phyloP scores from a whole-genome alignment of 2,797 vertebrate genomes.

The Zonotrichia albicollis region DNA sequence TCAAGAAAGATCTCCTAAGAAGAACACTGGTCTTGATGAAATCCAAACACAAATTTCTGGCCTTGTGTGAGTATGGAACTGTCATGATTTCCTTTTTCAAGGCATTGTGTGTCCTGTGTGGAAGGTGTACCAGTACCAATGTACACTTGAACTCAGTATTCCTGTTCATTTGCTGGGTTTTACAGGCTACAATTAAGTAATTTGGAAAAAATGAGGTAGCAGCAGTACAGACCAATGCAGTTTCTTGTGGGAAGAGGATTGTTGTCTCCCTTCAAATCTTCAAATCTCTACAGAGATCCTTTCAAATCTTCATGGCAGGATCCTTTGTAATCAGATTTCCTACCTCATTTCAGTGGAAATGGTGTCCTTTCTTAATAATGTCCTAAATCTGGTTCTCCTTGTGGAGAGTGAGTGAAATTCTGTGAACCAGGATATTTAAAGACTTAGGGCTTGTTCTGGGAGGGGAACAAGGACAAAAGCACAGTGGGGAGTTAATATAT shows the following conservation, averaged over 20 bases:
- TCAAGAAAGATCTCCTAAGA: slow-evolving; percentile 94
- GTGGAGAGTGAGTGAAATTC: neutral
- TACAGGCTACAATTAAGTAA: neutral
- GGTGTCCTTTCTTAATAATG: neutral
- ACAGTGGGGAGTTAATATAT: neutral
- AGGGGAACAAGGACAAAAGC: neutral
- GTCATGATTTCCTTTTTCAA: neutral
- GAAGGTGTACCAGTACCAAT: neutral
- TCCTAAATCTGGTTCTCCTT: neutral
- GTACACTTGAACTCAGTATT: neutral
- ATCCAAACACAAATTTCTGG: slow-evolving; percentile 96
- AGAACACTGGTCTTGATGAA: slow-evolving; percentile 95
- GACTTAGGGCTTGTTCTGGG: neutral
- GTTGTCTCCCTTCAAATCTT: neutral
- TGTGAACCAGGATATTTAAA: neutral
- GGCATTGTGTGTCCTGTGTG: neutral
- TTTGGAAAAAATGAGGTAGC: neutral
- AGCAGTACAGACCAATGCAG: neutral
- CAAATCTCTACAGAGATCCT: neutral
- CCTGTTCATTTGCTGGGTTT: neutral
- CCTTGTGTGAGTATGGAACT: slow-evolving; percentile 88
- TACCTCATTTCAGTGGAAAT: neutral
- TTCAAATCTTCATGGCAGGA: neutral
- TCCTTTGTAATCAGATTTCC: neutral
- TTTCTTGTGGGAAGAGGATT: neutral